Evolutionary conservation across 2,888 invertebrate genomes (phyloP).

Genomic region (Eristalis intricaria): DNA sequence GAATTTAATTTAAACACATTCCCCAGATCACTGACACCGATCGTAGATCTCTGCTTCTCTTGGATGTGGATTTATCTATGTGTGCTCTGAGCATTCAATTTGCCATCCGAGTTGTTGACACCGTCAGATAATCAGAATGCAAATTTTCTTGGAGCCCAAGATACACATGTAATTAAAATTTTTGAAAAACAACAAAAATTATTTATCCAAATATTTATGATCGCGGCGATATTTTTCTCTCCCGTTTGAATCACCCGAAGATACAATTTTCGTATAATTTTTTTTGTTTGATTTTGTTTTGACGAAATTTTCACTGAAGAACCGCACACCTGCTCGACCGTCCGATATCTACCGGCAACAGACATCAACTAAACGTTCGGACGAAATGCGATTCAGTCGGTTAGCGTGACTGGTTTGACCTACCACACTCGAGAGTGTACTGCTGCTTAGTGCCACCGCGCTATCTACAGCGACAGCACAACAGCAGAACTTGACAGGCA

Average conservation of each 20-base stretch:
- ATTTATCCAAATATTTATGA: conserved; percentile 5
- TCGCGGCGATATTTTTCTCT: background rate
- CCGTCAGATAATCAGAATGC: background rate
- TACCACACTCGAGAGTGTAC: conserved; percentile 44
- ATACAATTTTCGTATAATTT: background rate
- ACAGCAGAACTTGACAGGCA: conserved; percentile 24
- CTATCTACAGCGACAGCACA: background rate
- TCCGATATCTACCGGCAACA: conserved; percentile 65
- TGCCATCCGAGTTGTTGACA: conserved; percentile 31
- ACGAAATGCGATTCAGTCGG: conserved; percentile 34
- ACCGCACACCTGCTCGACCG: conserved; percentile 45
- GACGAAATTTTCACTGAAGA: conserved; percentile 7
- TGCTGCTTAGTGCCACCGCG: conserved; percentile 2
- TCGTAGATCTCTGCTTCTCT: conserved; percentile 24
- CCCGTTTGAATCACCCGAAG: background rate
- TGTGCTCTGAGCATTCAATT: conserved; percentile 16
- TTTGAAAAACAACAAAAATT: background rate
- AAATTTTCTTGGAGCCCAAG: background rate
- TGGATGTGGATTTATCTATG: conserved; percentile 10
- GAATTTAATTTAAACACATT: conserved; percentile 39
- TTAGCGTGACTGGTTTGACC: conserved; percentile 61
- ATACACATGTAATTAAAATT: background rate
- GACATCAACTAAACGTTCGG: conserved; percentile 60
- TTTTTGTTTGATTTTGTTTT: background rate
- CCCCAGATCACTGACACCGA: conserved; percentile 45